Evolutionary conservation across 2,113 vertebrate species (phyloP), one percentile per base, ranked within the genome.

Genomic region (Salvelinus sp.): DNA sequence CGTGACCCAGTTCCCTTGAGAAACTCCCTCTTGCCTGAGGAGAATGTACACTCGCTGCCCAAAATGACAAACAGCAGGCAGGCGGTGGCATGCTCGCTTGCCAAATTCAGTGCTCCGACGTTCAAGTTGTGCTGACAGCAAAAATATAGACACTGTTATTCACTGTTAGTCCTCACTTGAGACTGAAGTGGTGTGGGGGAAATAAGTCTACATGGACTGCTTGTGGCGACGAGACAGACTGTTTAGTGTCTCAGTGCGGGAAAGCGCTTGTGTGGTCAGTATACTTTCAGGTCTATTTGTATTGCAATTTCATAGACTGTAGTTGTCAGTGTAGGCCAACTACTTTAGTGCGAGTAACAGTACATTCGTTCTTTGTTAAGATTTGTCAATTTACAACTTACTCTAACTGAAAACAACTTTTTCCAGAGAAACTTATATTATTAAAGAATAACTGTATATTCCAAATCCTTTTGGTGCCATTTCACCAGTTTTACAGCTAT

Each of bases 1-100:
- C 73, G 72, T 89, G 87, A 89, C 83, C 82, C 87, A 88, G 70
- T 84, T 85, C 83, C 58, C 76, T 77, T 58, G 50, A 84, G 78
- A 87, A 91, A 83, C 73, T 87, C 74, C 72, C 77, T 73, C 47
- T 66, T 66, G 73, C 71, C 70, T 27, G 82, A 73, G 79, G 82
- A 79, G 86, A 84, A 47, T 67, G 82, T 70, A 63, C 23, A 74
- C 75, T 79, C 12, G 47, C 76, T 85, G 87, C 82, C 87, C 82
- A 57, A 88, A 82, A 92, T 85, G 88, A 90, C 88, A 89, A 92
- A 90, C 89, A 86, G 84, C 82, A 86, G 90, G 83, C 91, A 88
- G 86, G 88, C 89, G 66, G 80, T 77, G 83, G 88, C 89, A 85
- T 82, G 87, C 89, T 86, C 75, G 28, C 83, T 81, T 85, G 88